A percentile compares a stretch with the other conserved stretches of the same genome.
Evolutionary conservation across 2,113 vertebrate species (phyloP).

Genomic region (Lutjanus erythropterus): DNA sequence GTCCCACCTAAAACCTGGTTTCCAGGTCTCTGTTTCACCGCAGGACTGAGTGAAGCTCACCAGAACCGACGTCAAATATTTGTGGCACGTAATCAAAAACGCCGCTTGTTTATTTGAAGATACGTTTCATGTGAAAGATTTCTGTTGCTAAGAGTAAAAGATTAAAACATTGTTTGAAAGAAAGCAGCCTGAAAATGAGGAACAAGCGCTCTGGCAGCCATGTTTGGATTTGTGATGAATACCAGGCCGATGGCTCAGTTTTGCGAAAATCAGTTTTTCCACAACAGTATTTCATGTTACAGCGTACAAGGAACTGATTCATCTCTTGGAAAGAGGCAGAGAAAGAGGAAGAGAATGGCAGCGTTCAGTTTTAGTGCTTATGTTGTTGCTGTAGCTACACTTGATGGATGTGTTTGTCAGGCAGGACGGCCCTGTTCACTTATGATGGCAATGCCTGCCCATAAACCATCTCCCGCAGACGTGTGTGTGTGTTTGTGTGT

Average conservation of each 20-base stretch:
- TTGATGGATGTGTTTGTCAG: conserved; percentile 83
- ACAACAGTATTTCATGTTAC: conserved; percentile 51
- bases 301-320: conserved; percentile 62
- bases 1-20: conserved; percentile 72
- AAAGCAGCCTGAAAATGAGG: conserved; percentile 37
- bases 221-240: conserved; percentile 63
- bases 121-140: conserved; percentile 8
- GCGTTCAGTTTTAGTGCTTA: conserved; percentile 58
- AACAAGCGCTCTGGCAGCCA: conserved; percentile 39
- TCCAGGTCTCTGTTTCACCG: conserved; percentile 50
- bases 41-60: conserved; percentile 34
- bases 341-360: conserved; percentile 49
- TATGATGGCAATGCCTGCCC: conserved; percentile 78
- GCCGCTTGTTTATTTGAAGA: conserved; percentile 37
- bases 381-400: conserved; percentile 72
- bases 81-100: conserved; percentile 19
- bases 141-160: conserved; percentile 25
- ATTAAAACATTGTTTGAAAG: conserved; percentile 47
- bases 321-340: conserved; percentile 44
- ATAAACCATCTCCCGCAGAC: conserved; percentile 75
- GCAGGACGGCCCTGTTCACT: conserved; percentile 78
- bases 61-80: conserved; percentile 23
- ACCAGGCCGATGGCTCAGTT: conserved; percentile 58
- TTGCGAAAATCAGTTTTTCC: conserved; percentile 59
- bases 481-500: conserved; percentile 31